phyloP scores from a whole-genome alignment of 2,888 invertebrate genomes.

The Hypena proboscidalis region DNA sequence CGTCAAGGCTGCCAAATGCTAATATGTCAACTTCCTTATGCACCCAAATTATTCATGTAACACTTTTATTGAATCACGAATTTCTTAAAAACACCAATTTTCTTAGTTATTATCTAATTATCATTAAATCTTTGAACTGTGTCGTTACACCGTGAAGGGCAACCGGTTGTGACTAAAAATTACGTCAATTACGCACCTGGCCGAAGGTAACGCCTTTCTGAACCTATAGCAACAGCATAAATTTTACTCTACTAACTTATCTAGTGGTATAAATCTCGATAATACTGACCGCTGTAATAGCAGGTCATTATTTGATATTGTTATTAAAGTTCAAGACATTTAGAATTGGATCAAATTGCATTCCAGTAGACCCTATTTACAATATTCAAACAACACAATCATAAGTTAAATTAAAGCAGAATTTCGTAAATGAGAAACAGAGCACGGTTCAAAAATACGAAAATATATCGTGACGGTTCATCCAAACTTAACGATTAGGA shows the following conservation, averaged over 20 bases:
- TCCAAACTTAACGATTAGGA: slow-evolving; percentile 48
- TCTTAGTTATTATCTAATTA: slow-evolving; percentile 11
- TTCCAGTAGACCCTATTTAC: background rate
- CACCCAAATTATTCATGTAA: slow-evolving; percentile 23
- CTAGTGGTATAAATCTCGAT: slow-evolving; percentile 27
- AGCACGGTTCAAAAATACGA: slow-evolving; percentile 32
- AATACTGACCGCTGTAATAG: slow-evolving; percentile 23
- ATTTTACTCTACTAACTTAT: slow-evolving; percentile 24
- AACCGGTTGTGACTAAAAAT: slow-evolving; percentile 52
- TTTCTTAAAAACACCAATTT: slow-evolving; percentile 6
- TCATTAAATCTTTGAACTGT: slow-evolving; percentile 36
- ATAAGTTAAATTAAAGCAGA: slow-evolving; percentile 13
- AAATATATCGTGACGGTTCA: slow-evolving; percentile 21
- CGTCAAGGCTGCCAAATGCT: slow-evolving; percentile 23
- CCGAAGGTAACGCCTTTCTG: slow-evolving; percentile 38
- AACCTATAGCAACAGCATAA: slow-evolving; percentile 30
- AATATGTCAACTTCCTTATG: slow-evolving; percentile 39
- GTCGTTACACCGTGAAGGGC: slow-evolving; percentile 66
- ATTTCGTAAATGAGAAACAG: slow-evolving; percentile 19
- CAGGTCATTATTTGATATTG: slow-evolving; percentile 26
- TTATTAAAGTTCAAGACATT: slow-evolving; percentile 18
- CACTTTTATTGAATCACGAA: slow-evolving; percentile 26
- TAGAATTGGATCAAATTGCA: slow-evolving; percentile 6
- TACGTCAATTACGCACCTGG: slow-evolving; percentile 56
- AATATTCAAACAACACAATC: slow-evolving; percentile 20